These are phyloP conservation scores for Prosapia bicincta DNA, from an alignment of 2,888 invertebrate genomes.

Conservation along the genomic window DNA sequence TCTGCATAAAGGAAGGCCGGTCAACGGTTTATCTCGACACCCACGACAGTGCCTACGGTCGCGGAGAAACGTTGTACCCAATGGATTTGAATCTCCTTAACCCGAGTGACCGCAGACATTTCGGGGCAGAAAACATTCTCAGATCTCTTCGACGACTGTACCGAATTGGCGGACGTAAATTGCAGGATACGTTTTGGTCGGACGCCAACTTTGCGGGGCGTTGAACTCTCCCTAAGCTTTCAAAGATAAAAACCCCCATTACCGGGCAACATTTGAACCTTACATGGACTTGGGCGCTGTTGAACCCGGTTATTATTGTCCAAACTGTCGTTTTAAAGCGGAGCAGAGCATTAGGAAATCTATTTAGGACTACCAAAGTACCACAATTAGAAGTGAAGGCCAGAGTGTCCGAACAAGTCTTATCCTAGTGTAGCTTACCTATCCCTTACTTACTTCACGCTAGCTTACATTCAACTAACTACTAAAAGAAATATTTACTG, in stretches of 20 bases:
- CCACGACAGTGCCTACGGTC: neutral
- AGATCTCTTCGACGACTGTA: neutral
- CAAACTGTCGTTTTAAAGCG: neutral
- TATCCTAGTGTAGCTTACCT: no score
- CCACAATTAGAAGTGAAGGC: neutral
- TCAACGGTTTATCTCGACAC: neutral
- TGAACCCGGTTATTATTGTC: neutral
- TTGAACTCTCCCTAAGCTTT: neutral
- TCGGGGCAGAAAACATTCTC: neutral
- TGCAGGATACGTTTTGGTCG: neutral
- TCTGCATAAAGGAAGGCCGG: no score
- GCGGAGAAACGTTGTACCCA: neutral
- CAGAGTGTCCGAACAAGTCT: no score
- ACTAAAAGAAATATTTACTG: no score
- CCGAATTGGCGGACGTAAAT: neutral
- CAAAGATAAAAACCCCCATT: neutral
- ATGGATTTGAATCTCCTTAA: neutral
- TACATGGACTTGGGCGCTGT: neutral
- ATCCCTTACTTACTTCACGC: no score
- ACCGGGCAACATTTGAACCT: neutral
- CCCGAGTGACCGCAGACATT: neutral
- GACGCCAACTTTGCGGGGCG: neutral
- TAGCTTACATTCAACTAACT: no score
- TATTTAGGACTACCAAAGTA: neutral
- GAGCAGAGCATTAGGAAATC: neutral